These are phyloP conservation scores for Andrena minutula DNA, from an alignment of 2,888 invertebrate genomes.

Conservation along the genomic window DNA sequence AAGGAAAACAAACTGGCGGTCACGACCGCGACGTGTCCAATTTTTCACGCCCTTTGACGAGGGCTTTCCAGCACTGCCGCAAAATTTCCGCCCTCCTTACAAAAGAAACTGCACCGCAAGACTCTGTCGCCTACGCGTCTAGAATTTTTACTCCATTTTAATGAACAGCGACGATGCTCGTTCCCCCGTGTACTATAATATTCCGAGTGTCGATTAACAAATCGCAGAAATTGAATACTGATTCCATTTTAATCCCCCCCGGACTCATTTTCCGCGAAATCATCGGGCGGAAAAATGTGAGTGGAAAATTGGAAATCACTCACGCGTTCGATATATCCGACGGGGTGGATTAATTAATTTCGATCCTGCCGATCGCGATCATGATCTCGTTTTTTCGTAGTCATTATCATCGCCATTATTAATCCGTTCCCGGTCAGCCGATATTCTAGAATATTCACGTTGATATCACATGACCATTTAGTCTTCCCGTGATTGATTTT, in stretches of 20 bases:
- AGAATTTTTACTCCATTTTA: background rate
- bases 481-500: background rate
- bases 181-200: background rate
- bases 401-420: slow-evolving; percentile 8
- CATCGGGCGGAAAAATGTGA: background rate
- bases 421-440: slow-evolving; percentile 5
- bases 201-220: background rate
- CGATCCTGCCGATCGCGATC: background rate
- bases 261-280: background rate
- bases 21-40: background rate
- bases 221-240: background rate
- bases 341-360: slow-evolving; percentile 5
- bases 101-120: background rate
- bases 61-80: background rate
- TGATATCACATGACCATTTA: background rate
- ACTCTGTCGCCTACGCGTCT: background rate
- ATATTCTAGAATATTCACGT: slow-evolving; percentile 12
- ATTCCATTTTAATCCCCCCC: background rate
- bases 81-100: background rate
- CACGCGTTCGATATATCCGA: background rate
- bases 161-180: background rate
- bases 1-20: background rate
- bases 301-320: slow-evolving; percentile 10
- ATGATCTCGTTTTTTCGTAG: background rate
- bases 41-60: background rate